Percentiles rank a stretch among this genome's conserved stretches.
Conservation (phyloP, 2,113 vertebrate species). For the Leptobrachium leishanense region DNA sequence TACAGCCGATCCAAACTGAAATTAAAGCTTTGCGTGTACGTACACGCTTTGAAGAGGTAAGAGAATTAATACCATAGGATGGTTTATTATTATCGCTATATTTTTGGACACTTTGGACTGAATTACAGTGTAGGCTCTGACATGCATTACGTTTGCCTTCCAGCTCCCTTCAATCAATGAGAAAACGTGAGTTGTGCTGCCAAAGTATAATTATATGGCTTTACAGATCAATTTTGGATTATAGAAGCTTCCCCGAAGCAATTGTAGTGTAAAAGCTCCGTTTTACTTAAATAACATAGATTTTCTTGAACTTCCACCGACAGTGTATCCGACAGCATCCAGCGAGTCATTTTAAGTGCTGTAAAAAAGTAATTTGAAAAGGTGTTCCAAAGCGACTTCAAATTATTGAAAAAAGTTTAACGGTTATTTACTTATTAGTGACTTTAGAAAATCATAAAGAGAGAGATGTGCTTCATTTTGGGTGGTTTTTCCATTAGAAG, state of each 20-base stretch:
- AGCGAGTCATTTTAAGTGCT: background rate
- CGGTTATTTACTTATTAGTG: too few species aligned
- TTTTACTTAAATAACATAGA: background rate
- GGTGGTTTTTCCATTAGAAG: too few species aligned
- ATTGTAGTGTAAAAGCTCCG: background rate
- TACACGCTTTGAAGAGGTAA: background rate
- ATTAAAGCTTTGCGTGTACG: too few species aligned
- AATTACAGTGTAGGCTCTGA: background rate
- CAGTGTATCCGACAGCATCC: background rate
- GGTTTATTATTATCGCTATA: background rate
- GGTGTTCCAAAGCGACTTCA: background rate
- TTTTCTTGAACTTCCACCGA: background rate
- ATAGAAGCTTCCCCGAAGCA: constrained; percentile 7
- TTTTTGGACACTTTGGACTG: constrained; percentile 2
- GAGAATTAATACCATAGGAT: background rate
- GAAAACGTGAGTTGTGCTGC: constrained; percentile 23
- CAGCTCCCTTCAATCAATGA: constrained; percentile 23
- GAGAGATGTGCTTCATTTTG: too few species aligned
- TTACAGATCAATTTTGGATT: constrained; percentile 31
- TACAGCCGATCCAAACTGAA: too few species aligned
- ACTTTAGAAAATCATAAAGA: too few species aligned
- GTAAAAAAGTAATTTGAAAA: background rate
- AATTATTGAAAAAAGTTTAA: background rate
- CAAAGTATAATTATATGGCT: constrained; percentile 26
- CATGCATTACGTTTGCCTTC: background rate